These are phyloP conservation scores for Progne subis DNA, from an alignment of 2,113 vertebrate genomes.

Conservation along the genomic window DNA sequence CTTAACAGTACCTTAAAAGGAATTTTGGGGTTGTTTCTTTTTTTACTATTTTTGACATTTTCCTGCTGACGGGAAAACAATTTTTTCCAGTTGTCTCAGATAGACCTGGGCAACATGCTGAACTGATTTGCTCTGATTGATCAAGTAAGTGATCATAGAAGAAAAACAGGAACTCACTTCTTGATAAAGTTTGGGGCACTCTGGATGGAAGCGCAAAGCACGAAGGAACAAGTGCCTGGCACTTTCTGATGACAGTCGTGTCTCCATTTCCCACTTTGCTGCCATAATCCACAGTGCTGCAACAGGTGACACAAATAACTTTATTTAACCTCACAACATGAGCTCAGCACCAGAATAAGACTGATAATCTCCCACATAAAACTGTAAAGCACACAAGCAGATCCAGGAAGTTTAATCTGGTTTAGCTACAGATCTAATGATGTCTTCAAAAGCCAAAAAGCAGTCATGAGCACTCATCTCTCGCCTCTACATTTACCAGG, in stretches of 20 bases:
- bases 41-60: not conserved
- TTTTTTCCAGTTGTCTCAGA: not conserved
- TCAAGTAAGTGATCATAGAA: not conserved
- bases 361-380: not conserved
- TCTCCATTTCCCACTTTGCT: constrained; percentile 97
- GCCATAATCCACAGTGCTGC: constrained; percentile 96
- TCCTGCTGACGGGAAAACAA: not conserved
- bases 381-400: not conserved
- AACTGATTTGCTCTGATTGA: not conserved
- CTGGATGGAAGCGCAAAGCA: constrained; percentile 93
- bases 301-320: not conserved
- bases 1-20: not conserved
- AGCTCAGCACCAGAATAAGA: not conserved
- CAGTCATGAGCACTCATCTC: not conserved
- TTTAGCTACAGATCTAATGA: not conserved
- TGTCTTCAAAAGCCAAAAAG: not conserved
- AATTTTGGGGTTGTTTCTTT: not conserved
- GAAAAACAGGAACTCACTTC: constrained; percentile 79
- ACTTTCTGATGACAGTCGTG: constrained; percentile 88
- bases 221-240: constrained; percentile 93
- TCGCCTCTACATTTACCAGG: not conserved
- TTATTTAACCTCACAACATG: not conserved
- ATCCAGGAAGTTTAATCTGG: not conserved
- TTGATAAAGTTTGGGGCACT: constrained; percentile 89
- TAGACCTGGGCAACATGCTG: not conserved